Evolutionary conservation across 2,888 invertebrate species (phyloP).

Genomic region (Cordilura impudica): DNA sequence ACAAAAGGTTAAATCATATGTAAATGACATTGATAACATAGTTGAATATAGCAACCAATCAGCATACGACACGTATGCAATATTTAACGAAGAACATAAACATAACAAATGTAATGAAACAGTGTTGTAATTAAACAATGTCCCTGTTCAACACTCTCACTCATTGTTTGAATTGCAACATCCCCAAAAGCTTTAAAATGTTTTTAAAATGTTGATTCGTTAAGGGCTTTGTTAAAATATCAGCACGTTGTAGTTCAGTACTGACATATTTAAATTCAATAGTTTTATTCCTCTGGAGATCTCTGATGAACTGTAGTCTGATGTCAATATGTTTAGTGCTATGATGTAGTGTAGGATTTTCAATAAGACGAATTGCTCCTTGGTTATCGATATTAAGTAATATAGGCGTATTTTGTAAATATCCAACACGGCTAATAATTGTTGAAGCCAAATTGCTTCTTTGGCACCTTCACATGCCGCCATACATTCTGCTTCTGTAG

Average conservation of each 20-base stretch:
- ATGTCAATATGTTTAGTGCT: constrained; percentile 29
- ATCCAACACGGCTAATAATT: constrained; percentile 16
- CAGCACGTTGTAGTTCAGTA: background rate
- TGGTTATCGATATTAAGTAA: constrained; percentile 16
- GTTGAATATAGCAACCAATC: too few species aligned
- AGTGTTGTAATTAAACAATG: too few species aligned
- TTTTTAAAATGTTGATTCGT: background rate
- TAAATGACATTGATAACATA: too few species aligned
- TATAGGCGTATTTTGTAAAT: constrained; percentile 21
- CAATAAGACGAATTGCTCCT: constrained; percentile 21
- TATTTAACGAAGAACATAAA: too few species aligned
- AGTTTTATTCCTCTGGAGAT: constrained; percentile 1
- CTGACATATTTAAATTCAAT: background rate
- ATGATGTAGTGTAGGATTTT: constrained; percentile 25
- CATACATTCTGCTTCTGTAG: constrained; percentile 68
- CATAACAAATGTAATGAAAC: too few species aligned
- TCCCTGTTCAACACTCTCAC: too few species aligned
- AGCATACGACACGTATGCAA: too few species aligned
- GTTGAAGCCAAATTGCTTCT: constrained; percentile 14
- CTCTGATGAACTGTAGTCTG: constrained; percentile 1
- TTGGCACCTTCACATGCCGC: constrained; percentile 61
- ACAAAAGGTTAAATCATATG: too few species aligned
- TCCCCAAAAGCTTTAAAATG: background rate
- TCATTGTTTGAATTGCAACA: background rate
- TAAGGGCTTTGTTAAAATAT: background rate